These are phyloP conservation scores for Gymnoscopelus microlampas DNA, from an alignment of 2,797 vertebrate species.

Conservation along the genomic window DNA sequence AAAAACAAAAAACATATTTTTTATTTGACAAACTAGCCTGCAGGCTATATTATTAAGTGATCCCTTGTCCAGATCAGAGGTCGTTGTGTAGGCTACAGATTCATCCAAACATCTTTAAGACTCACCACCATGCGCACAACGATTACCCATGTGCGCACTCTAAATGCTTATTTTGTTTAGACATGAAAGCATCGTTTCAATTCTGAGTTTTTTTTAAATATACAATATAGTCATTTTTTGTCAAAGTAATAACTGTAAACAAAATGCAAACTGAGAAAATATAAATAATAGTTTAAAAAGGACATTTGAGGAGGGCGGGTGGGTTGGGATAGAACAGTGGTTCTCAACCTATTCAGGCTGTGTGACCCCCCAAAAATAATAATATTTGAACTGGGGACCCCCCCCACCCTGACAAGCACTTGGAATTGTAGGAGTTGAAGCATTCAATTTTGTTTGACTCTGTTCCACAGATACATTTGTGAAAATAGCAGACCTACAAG, in stretches of 20 bases:
- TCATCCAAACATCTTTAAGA: conserved; percentile 66
- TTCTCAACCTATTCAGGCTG: too few relatives aligned
- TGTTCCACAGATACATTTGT: too few relatives aligned
- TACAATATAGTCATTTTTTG: conserved; percentile 23
- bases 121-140: conserved; percentile 50
- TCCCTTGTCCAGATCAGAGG: conserved; percentile 63
- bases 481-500: too few relatives aligned
- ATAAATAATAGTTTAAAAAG: conserved; percentile 40
- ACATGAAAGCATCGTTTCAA: conserved; percentile 18
- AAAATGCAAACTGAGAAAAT: conserved; percentile 66
- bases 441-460: too few relatives aligned
- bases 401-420: too few relatives aligned
- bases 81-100: conserved; percentile 40
- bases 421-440: too few relatives aligned
- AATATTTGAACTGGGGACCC: too few relatives aligned
- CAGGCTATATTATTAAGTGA: conserved; percentile 39
- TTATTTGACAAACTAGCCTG: background rate
- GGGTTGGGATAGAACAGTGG: background rate
- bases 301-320: conserved; percentile 8
- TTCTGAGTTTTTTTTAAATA: conserved; percentile 46
- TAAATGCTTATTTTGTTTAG: conserved; percentile 27
- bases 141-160: conserved; percentile 22
- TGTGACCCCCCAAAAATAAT: too few relatives aligned
- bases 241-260: conserved; percentile 67
- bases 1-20: background rate